Conservation (phyloP, 1,140 invertebrate genomes). For the Zophobas atratus region DNA sequence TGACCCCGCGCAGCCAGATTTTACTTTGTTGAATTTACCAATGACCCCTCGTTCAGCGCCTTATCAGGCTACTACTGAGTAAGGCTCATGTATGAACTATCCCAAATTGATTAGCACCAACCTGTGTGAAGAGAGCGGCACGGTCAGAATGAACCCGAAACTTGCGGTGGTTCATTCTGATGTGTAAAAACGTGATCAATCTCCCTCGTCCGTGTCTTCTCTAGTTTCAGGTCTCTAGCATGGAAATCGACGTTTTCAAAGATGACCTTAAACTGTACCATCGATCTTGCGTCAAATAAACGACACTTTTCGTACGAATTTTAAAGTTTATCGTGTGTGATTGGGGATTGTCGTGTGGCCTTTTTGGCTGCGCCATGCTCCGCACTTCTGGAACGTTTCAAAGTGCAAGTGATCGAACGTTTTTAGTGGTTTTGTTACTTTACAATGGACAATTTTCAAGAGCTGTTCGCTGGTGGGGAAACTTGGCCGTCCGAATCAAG, state of each 20-base stretch:
- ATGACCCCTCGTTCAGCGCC: constrained; percentile 52
- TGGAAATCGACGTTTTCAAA: constrained; percentile 49
- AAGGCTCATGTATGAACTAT: constrained; percentile 46
- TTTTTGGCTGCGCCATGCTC: constrained; percentile 60
- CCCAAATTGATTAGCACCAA: constrained; percentile 53
- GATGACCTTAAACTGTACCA: constrained; percentile 18
- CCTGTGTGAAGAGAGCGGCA: constrained; percentile 38
- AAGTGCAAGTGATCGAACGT: constrained; percentile 60
- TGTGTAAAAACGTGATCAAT: constrained; percentile 47
- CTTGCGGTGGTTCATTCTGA: constrained; percentile 37
- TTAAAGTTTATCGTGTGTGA: background rate
- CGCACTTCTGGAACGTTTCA: constrained; percentile 49
- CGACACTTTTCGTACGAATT: background rate
- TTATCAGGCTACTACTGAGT: constrained; percentile 52
- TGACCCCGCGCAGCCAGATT: constrained; percentile 57
- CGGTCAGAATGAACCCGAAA: constrained; percentile 32
- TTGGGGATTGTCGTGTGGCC: constrained; percentile 5
- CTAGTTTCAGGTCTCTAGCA: constrained; percentile 39
- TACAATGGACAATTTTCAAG: constrained; percentile 67
- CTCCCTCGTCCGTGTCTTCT: constrained; percentile 41
- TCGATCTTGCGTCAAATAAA: constrained; percentile 29
- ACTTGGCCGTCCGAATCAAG: constrained; percentile 58
- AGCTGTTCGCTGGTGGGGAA: constrained; percentile 63
- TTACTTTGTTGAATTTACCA: constrained; percentile 62
- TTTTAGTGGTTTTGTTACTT: constrained; percentile 54